Evolutionary conservation across 1,140 invertebrate genomes (phyloP), one percentile per base, ranked within the genome.

Genomic region (Drosophila baimaii): DNA sequence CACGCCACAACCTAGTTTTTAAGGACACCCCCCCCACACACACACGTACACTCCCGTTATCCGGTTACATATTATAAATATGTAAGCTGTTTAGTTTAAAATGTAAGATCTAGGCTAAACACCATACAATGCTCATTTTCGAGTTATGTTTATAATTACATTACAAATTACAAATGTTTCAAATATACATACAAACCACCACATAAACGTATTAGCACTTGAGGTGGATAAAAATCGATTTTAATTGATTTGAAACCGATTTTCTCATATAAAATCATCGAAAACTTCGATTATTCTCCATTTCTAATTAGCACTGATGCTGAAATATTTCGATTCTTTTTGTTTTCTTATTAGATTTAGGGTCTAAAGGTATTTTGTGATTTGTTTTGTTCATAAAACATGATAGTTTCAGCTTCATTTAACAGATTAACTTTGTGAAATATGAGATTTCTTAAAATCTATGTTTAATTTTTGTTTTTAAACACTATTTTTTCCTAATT

Each of bases 31-130:
- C n/a, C n/a, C n/a, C n/a, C n/a, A 33, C 21, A 3, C 19, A 25
- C n/a, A 21, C 29, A 21, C 7, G 15, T 31, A 17, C 66, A 35
- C 62, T 66, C 63, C 64, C 52, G 41, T 19, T 54, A 62, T 33
- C 39, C 37, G 15, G 15, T 35, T 66, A 61, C 74, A 77, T 77
- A 77, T 77, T 51, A n/a, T 35, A 25, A 77, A 77, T 77, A 77
- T 77, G 74, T 76, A 68, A 39, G 33, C 71, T 47, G 31, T 33
- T 27, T 62, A 54, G 35, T 17, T 41, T 35, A 12, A 58, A n/a
- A n/a, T n/a, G n/a, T n/a, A n/a, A 23, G 19, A 19, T 41, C 46
- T 58, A 52, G 29, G 29, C 12, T 59, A 54, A 58, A n/a, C 7
- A 43, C 25, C 15, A 47, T 43, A 1, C 19, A 56, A 54, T 59